Evolutionary conservation across 2,113 vertebrate genomes (phyloP).

Genomic region (Gasterosteus aculeatus): DNA sequence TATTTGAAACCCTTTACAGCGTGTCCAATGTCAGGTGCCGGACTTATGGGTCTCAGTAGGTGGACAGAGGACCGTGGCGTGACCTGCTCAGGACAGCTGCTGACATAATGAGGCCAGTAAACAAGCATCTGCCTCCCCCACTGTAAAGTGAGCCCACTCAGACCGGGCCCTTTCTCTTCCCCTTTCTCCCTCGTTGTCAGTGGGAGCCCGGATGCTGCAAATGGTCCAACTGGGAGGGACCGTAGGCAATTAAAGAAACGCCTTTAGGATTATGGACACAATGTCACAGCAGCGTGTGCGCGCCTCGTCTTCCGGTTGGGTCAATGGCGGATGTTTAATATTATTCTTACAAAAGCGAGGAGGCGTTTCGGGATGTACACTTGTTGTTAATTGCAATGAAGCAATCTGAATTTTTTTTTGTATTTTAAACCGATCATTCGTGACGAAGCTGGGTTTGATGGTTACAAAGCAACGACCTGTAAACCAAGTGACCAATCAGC

Average conservation of each 20-base stretch:
- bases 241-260: slow-evolving; percentile 16
- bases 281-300: neutral
- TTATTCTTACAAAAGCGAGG: neutral
- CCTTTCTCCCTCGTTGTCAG: slow-evolving; percentile 56
- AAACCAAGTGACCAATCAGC: neutral
- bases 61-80: slow-evolving; percentile 73
- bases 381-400: neutral
- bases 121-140: slow-evolving; percentile 80
- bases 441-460: neutral
- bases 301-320: neutral
- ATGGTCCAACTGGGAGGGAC: slow-evolving; percentile 41
- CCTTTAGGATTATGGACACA: slow-evolving; percentile 3
- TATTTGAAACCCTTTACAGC: slow-evolving; percentile 43
- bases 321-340: neutral
- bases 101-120: slow-evolving; percentile 86
- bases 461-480: neutral
- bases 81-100: slow-evolving; percentile 78
- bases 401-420: neutral
- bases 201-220: slow-evolving; percentile 34
- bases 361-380: neutral
- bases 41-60: slow-evolving; percentile 75
- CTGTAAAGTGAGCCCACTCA: slow-evolving; percentile 65
- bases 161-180: slow-evolving; percentile 46
- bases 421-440: neutral
- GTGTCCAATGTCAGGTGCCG: slow-evolving; percentile 61